Evolutionary conservation across 1,140 invertebrate species (phyloP).

Genomic region (Heliconius himera): DNA sequence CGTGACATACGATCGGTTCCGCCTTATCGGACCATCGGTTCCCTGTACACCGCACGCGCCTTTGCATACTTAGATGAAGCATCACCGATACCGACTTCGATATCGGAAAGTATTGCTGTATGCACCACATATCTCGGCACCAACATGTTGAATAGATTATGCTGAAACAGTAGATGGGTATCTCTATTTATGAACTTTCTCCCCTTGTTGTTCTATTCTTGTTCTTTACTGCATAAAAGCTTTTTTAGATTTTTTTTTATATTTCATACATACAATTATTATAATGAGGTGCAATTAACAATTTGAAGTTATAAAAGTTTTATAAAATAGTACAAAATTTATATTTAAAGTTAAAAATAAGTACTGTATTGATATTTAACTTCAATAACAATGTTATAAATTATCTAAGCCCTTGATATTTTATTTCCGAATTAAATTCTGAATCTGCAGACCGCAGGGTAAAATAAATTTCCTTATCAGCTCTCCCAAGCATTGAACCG

Average conservation of each 20-base stretch:
- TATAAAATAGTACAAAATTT: no score
- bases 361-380: not conserved
- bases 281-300: not conserved
- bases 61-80: slow-evolving; percentile 61
- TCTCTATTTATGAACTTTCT: slow-evolving; percentile 22
- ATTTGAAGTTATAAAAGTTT: no score
- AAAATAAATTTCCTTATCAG: slow-evolving; percentile 36
- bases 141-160: slow-evolving; percentile 26
- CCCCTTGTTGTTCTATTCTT: slow-evolving; percentile 6
- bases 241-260: not conserved
- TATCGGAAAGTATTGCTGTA: slow-evolving; percentile 55
- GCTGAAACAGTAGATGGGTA: slow-evolving; percentile 26
- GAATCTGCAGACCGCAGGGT: slow-evolving; percentile 4
- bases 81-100: slow-evolving; percentile 49
- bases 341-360: no score
- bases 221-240: not conserved
- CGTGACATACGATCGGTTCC: slow-evolving; percentile 67
- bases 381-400: not conserved
- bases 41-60: slow-evolving; percentile 62
- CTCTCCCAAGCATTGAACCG: slow-evolving; percentile 47
- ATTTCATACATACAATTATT: not conserved
- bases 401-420: not conserved
- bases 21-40: slow-evolving; percentile 66
- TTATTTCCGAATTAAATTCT: slow-evolving; percentile 27
- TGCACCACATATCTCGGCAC: slow-evolving; percentile 37